Base-by-base conservation (phyloP, 1,140 invertebrate genomes). In the Pectinophora gossypiella region DNA sequence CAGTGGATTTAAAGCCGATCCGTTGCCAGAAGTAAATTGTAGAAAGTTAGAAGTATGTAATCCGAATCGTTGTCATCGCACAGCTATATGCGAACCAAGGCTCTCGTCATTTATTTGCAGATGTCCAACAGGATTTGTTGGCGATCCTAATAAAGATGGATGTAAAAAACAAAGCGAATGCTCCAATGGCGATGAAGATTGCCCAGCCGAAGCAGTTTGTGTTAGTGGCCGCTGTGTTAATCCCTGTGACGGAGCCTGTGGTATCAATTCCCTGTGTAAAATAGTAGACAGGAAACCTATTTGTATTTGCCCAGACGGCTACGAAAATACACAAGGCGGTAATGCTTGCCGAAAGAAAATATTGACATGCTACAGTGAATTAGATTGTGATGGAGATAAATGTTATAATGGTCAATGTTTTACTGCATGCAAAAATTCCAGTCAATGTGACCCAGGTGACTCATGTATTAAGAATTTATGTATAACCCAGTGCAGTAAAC, bases 361-460 rank as follows among this genome's bases (percentile, higher is more conserved):
- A 1, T 89, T 89, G 23, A 76, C 84, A 18, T 98, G 96, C 71
- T 64, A 62, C 0, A 89, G 84, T n/a, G 95, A 97, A 76, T 64
- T 88, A 5, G 95, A 97, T 50, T 98, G 96, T 70, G 88, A 90
- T 15, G 92, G 92, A 48, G 92, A 93, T 54, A 86, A 95, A 40
- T 98, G 96, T 75, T 89, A 93, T 7, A 93, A 94, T 68, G 93
- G 93, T 20, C 93, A 96, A 72, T 98, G 96, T 70, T 92, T 93
- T 83, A 91, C 93, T 13, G 94, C 95, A 0, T 98, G 96, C 69
- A 90, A 92, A 47, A 91, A 93, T 64, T 87, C 90, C 12, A 89
- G 90, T 43, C 95, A 97, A 65, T 98, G 96, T 79, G 93, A 94
- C 7, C 65, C 80, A 15, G 94, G 94, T 22, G 96, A 97, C 75